A percentile compares a stretch with the other conserved stretches of the same genome.
These are phyloP conservation scores for Adrianichthys oophorus DNA, from an alignment of 2,797 vertebrate species.

Conservation along the genomic window DNA sequence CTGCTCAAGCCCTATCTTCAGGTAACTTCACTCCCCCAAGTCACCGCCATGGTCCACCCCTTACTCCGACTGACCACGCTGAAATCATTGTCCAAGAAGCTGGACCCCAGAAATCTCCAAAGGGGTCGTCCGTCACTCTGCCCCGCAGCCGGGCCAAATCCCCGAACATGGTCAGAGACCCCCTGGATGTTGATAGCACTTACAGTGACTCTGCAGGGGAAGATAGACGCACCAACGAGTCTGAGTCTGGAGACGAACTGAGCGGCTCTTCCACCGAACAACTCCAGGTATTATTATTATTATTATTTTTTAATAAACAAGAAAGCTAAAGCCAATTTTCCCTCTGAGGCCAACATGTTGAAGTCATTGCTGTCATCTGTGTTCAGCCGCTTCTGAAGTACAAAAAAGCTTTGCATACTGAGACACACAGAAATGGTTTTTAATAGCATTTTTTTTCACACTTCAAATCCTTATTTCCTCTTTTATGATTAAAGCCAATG, in stretches of 20 bases:
- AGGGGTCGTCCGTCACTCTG: conserved; percentile 38
- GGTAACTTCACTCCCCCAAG: conserved; percentile 76
- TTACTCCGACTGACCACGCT: conserved; percentile 41
- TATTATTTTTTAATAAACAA: background rate
- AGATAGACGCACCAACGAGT: conserved; percentile 89
- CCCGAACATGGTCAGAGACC: conserved; percentile 38
- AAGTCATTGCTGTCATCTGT: too few species aligned
- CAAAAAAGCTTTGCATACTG: too few species aligned
- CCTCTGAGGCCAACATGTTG: background rate
- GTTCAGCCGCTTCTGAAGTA: too few species aligned
- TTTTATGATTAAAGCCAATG: too few species aligned
- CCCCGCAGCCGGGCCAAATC: conserved; percentile 52
- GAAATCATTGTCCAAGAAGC: conserved; percentile 24
- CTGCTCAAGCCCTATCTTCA: conserved; percentile 68
- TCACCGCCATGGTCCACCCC: conserved; percentile 72
- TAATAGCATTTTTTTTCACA: too few species aligned
- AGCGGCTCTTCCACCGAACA: conserved; percentile 96
- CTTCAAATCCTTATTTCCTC: too few species aligned
- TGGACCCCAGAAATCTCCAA: conserved; percentile 4
- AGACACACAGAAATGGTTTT: too few species aligned
- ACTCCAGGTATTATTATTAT: conserved; percentile 81
- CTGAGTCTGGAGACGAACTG: conserved; percentile 94
- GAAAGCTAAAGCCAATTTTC: background rate
- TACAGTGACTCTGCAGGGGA: conserved; percentile 86
- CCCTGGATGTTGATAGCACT: conserved; percentile 71